Percentiles rank a stretch among this genome's conserved stretches.
These are phyloP conservation scores for Paragorgia papillata DNA, from an alignment of 92 coral and sea anemone genomes.

Conservation along the genomic window DNA sequence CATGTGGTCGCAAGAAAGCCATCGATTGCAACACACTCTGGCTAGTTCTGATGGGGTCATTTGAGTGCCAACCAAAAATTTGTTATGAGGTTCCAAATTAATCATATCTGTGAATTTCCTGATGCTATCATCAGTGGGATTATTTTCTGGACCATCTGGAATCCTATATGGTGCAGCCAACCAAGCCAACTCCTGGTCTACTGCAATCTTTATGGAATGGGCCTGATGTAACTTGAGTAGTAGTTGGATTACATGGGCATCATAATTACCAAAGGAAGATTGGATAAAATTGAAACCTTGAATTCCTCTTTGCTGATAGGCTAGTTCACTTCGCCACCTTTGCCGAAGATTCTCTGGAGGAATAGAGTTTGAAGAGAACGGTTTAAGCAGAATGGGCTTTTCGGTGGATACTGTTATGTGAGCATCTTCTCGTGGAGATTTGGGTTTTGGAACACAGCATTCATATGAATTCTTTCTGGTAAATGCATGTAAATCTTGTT, in stretches of 20 bases:
- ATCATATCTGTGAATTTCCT: constrained; percentile 44
- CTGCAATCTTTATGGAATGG: constrained; percentile 47
- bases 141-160: constrained; percentile 17
- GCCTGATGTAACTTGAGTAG: constrained; percentile 48
- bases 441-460: no score
- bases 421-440: no score
- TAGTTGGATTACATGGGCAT: constrained; percentile 27
- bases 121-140: constrained; percentile 46
- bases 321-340: no score
- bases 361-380: no score
- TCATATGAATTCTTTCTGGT: no score
- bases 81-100: constrained; percentile 37
- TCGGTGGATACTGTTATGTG: no score
- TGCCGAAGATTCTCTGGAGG: no score
- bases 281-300: no score
- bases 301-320: no score
- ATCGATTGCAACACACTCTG: constrained; percentile 22
- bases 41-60: constrained; percentile 17
- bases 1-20: constrained; percentile 45
- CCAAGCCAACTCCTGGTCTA: constrained; percentile 54
- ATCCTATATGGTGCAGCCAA: constrained; percentile 32
- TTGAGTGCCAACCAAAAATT: constrained; percentile 14
- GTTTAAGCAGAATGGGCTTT: no score
- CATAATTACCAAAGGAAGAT: constrained; percentile 29
- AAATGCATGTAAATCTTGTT: no score